Evolutionary conservation across 2,888 invertebrate genomes (phyloP).

Genomic region (Aphidoletes aphidimyza): DNA sequence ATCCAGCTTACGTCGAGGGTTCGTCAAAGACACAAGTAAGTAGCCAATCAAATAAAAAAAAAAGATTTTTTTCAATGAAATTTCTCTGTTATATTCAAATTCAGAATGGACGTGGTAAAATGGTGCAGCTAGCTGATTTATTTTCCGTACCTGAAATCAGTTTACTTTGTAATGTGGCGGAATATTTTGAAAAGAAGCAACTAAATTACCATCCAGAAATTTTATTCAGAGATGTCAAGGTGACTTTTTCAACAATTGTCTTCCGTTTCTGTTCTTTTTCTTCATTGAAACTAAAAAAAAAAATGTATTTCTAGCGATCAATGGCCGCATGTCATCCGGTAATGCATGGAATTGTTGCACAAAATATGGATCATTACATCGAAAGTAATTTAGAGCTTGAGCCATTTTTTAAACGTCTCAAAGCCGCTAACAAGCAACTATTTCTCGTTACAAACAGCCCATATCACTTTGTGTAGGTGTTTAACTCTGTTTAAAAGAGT

Average conservation of each 20-base stretch:
- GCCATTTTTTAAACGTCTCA: conserved; percentile 80
- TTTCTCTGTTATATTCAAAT: conserved; percentile 54
- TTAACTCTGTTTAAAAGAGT: background rate
- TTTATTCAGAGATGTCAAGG: conserved; percentile 93
- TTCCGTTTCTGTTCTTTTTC: too few relatives aligned
- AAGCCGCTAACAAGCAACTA: conserved; percentile 81
- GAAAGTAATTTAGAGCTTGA: conserved; percentile 79
- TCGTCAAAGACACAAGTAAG: conserved; percentile 70
- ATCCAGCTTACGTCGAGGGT: conserved; percentile 84
- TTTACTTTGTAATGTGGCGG: conserved; percentile 90
- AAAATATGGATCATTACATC: conserved; percentile 83
- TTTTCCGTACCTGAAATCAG: conserved; percentile 98
- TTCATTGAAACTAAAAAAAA: background rate
- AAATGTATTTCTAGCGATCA: conserved; percentile 74
- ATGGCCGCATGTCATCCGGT: conserved; percentile 87
- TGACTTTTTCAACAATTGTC: conserved; percentile 63
- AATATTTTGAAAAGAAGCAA: conserved; percentile 88
- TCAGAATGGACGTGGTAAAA: conserved; percentile 74
- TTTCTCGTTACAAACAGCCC: conserved; percentile 98
- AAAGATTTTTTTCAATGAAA: conserved; percentile 55
- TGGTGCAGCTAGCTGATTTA: conserved; percentile 95
- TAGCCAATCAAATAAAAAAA: background rate
- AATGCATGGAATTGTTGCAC: conserved; percentile 89
- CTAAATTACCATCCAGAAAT: conserved; percentile 96
- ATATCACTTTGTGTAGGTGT: conserved; percentile 92